Conservation (phyloP, 2,888 invertebrate genomes). For the Oxytorus armatus region DNA sequence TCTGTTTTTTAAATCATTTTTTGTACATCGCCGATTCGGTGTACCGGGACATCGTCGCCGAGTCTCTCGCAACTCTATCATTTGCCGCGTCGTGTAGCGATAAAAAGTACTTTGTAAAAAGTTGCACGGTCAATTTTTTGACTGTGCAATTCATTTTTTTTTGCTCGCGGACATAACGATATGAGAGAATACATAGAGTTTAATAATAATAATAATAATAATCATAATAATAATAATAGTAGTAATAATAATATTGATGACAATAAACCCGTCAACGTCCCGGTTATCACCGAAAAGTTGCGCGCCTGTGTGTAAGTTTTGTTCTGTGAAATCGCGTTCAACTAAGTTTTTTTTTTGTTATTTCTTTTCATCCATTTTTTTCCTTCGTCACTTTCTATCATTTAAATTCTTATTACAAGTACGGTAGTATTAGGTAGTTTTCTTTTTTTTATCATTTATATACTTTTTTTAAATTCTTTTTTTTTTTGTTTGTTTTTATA, state of each 20-base stretch:
- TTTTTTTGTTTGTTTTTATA: constrained; percentile 71
- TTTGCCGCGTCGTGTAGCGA: background rate
- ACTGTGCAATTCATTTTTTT: constrained; percentile 35
- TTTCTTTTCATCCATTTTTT: constrained; percentile 50
- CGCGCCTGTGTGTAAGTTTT: constrained; percentile 58
- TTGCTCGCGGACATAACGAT: constrained; percentile 27
- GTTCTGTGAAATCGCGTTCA: constrained; percentile 72
- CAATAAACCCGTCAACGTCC: constrained; percentile 43
- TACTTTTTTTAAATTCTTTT: constrained; percentile 76
- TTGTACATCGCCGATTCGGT: constrained; percentile 58
- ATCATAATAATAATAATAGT: constrained; percentile 29
- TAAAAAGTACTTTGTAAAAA: constrained; percentile 71
- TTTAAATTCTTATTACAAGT: constrained; percentile 80
- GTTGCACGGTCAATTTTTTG: constrained; percentile 46
- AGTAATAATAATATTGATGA: constrained; percentile 26
- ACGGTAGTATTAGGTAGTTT: constrained; percentile 75
- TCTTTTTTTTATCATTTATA: constrained; percentile 73
- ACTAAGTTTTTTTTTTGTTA: constrained; percentile 84
- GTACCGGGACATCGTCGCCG: constrained; percentile 48
- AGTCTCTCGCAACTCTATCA: constrained; percentile 9
- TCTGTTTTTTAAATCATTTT: background rate
- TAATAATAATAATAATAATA: constrained; percentile 39
- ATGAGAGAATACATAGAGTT: constrained; percentile 61
- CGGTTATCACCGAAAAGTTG: constrained; percentile 56
- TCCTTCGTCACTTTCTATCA: constrained; percentile 64